A percentile compares a stretch with the other conserved stretches of the same genome.
phyloP scores from a whole-genome alignment of 2,797 vertebrate species.

The Epinephelus awoara region DNA sequence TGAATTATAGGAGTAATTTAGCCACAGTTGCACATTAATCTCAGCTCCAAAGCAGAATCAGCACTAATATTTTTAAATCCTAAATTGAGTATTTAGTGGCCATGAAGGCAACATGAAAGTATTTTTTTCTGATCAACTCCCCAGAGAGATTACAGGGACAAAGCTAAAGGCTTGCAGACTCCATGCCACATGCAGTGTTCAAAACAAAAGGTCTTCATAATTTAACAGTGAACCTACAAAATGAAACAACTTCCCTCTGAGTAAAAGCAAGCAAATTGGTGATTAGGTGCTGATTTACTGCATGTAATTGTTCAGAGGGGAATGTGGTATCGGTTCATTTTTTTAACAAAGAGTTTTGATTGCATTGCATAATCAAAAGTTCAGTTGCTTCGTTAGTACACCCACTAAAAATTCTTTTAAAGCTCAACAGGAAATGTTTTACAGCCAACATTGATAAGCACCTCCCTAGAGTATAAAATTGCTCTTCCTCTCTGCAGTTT shows the following conservation, averaged over 20 bases:
- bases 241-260: slow-evolving; percentile 26
- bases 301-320: slow-evolving; percentile 40
- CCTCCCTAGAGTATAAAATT: slow-evolving; percentile 39
- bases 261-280: slow-evolving; percentile 43
- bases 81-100: not conserved
- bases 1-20: not conserved
- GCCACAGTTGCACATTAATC: not conserved
- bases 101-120: not conserved
- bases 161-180: not conserved
- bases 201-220: slow-evolving; percentile 34
- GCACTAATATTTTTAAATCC: slow-evolving; percentile 1
- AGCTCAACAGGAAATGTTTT: slow-evolving; percentile 53
- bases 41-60: not conserved
- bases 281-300: slow-evolving; percentile 48
- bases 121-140: not conserved
- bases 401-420: slow-evolving; percentile 15
- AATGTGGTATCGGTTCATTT: slow-evolving; percentile 20
- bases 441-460: slow-evolving; percentile 54
- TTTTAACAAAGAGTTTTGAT: slow-evolving; percentile 49
- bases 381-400: slow-evolving; percentile 26
- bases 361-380: slow-evolving; percentile 49
- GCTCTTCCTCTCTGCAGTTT: slow-evolving; percentile 46
- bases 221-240: slow-evolving; percentile 17
- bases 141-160: not conserved
- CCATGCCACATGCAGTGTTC: not conserved